Conservation (phyloP, 2,888 invertebrate species). For the Hipparchia semele region DNA sequence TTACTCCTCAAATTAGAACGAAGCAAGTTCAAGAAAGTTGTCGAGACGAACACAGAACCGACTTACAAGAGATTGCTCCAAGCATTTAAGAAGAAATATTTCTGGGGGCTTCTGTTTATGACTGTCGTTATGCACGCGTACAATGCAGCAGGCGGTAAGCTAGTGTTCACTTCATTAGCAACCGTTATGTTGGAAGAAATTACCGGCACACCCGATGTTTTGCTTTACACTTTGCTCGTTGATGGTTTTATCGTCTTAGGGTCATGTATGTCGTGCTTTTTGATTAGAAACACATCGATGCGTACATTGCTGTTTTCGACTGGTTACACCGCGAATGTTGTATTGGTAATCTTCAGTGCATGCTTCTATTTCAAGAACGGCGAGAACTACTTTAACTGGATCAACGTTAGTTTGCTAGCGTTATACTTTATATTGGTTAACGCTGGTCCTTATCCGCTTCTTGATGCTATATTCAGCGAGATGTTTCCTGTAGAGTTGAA, state of each 20-base stretch:
- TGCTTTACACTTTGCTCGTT: conserved; percentile 17
- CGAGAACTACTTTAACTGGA: conserved; percentile 8
- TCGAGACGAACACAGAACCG: conserved; percentile 9
- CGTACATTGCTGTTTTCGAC: conserved; percentile 21
- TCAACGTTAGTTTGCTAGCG: conserved; percentile 13
- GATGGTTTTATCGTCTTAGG: conserved; percentile 23
- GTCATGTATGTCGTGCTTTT: conserved; percentile 19
- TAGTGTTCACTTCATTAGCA: conserved; percentile 37
- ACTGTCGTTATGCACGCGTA: conserved; percentile 31
- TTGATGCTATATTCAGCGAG: conserved; percentile 26
- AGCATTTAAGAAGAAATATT: conserved; percentile 34
- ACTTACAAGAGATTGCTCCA: conserved; percentile 21
- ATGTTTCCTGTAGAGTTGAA: conserved; percentile 30
- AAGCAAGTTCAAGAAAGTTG: conserved; percentile 24
- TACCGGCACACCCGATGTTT: conserved; percentile 11
- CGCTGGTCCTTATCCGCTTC: conserved; percentile 21
- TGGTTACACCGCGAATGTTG: conserved; percentile 15
- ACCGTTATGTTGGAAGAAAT: conserved; percentile 26
- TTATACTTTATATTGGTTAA: conserved; percentile 20
- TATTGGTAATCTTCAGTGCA: conserved; percentile 9
- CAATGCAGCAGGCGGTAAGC: conserved; percentile 37
- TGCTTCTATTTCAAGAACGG: conserved; percentile 22
- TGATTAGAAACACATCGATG: conserved; percentile 17
- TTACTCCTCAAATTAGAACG: conserved; percentile 39
- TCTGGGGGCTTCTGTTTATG: conserved; percentile 34